Conservation (phyloP, 2,888 invertebrate species). For the Latheticus oryzae region DNA sequence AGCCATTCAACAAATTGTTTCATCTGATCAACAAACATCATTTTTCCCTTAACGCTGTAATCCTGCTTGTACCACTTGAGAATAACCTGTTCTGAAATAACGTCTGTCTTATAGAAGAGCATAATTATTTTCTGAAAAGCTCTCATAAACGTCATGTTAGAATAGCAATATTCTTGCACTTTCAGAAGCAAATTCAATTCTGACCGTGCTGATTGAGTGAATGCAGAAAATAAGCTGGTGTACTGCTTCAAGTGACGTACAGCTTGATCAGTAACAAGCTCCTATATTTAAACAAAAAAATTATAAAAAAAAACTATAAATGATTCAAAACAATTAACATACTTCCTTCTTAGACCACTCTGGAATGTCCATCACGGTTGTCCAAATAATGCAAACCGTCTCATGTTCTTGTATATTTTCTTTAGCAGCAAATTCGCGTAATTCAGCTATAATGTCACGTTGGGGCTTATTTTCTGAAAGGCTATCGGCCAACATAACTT, state of each 20-base stretch:
- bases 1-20: conserved; percentile 98
- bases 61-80: conserved; percentile 96
- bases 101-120: conserved; percentile 95
- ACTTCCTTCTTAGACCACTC: conserved; percentile 98
- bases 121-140: conserved; percentile 97
- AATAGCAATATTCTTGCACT: conserved; percentile 98
- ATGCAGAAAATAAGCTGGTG: conserved; percentile 87
- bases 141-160: conserved; percentile 99
- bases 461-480: conserved; percentile 87
- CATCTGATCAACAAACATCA: conserved; percentile 98
- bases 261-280: conserved; percentile 95
- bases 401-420: conserved; percentile 92
- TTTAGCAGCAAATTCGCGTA: conserved; percentile 86
- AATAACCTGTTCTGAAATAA: conserved; percentile 94
- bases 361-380: conserved; percentile 92
- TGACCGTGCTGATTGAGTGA: conserved; percentile 86
- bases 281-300: conserved; percentile 61
- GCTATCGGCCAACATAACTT: conserved; percentile 81
- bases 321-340: conserved; percentile 37
- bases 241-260: conserved; percentile 89
- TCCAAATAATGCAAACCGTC: conserved; percentile 78
- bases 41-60: conserved; percentile 90
- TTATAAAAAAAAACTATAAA: background rate
- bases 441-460: conserved; percentile 86
- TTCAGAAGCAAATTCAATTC: conserved; percentile 90